Base-by-base conservation (phyloP, 1,140 invertebrate genomes). In the Sogatella furcifera region DNA sequence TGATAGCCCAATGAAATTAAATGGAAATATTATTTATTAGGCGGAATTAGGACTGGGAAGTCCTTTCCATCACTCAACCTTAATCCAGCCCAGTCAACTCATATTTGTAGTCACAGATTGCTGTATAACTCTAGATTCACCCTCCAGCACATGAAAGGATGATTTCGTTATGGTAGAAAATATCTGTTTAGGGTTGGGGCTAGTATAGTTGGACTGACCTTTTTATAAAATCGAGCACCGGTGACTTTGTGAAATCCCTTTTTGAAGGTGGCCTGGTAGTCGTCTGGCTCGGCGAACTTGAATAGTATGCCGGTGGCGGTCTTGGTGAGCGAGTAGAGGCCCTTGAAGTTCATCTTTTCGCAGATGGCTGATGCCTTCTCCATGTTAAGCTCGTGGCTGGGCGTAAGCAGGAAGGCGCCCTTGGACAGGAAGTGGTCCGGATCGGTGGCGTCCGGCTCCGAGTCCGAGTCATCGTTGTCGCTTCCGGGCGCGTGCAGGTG, bases 241-340 rank as follows among this genome's bases (percentile, higher is more conserved):
- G 85, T 88, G 49, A 89, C 86, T 76, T 89, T 89, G 72, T 90
- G 88, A 74, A 90, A 90, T 13, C 87, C 87, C 70, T 90, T 90
- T 72, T 89, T 86, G 77, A 84, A 89, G 41, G 90, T 87, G 70
- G 85, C 84, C 72, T 88, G 85, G 73, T 85, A 90, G 71, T 90
- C 88, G 61, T 90, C 88, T 66, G 86, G 85, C 71, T 86, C 84
- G 64, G 86, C 88, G 73, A 90, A 90, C 73, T 89, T 90, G 78
- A 90, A 90, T 52, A 90, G 78, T 66, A 90, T 89, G n/a, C 88
- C 88, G 52, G 87, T 90, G 58, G 88, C 88, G 1, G 88, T 90
- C 77, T 88, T 90, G 44, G 88, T 89, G 65, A 90, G 76, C 62
- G 85, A 88, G 75, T 89, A 90, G 67, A 85, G 85, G 38, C 87